phyloP scores from a whole-genome alignment of 1,140 invertebrate species.

The Leptoteleia sp. region DNA sequence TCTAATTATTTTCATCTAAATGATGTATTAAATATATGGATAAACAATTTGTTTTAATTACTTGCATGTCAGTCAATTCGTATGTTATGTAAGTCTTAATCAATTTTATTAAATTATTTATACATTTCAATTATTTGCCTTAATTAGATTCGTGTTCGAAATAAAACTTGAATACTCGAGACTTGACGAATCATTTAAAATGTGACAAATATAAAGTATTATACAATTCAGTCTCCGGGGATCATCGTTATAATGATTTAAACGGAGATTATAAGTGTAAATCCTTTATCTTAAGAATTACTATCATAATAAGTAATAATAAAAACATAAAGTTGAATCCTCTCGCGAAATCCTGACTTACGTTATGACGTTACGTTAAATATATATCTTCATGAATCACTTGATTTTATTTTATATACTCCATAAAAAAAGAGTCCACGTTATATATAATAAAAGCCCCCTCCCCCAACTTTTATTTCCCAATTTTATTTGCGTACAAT shows the following conservation, averaged over 20 bases:
- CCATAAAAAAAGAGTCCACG: constrained; percentile 36
- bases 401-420: constrained; percentile 49
- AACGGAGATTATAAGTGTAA: constrained; percentile 18
- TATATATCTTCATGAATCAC: constrained; percentile 44
- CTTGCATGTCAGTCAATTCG: too few species aligned
- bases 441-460: constrained; percentile 12
- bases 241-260: constrained; percentile 26
- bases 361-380: constrained; percentile 28
- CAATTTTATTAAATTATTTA: too few species aligned
- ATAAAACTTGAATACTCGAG: too few species aligned
- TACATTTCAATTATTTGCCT: too few species aligned
- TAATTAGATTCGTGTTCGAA: too few species aligned
- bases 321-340: constrained; percentile 41
- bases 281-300: constrained; percentile 39
- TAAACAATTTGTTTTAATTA: too few species aligned
- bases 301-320: constrained; percentile 48
- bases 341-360: constrained; percentile 26
- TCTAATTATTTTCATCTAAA: too few species aligned
- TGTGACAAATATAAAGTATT: constrained; percentile 1
- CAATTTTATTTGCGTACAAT: constrained; percentile 24
- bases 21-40: too few species aligned
- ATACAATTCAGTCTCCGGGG: background rate
- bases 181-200: background rate
- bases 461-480: constrained; percentile 13
- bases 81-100: too few species aligned